Base-by-base conservation (phyloP, 2,113 vertebrate genomes). In the Phoenicopterus ruber region DNA sequence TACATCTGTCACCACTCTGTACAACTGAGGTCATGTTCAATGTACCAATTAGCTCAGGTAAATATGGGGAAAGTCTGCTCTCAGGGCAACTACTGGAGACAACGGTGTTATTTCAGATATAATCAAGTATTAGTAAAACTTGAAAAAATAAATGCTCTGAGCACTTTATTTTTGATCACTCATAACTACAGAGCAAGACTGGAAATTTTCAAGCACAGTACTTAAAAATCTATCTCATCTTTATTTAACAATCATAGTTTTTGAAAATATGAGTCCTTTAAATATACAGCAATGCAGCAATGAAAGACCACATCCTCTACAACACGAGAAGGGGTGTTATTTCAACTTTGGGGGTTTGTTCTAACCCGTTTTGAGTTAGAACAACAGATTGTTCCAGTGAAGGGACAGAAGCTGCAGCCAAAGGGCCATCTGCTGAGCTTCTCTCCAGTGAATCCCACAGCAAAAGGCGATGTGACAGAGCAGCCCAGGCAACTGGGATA, bases 401-500 rank as follows among this genome's bases (percentile, higher is more conserved):
- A 93, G 80, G 94, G 85, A 97, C 85, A 97, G 97, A 97, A 96
- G 72, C 49, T 58, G 82, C 57, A 94, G 97, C 96, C 96, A 96
- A 97, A 90, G 90, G 98, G 95, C 97, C 98, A 98, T 98, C 97
- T 98, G 98, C 97, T 93, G 87, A 98, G 97, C 97, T 97, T 96
- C 96, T 95, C 97, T 82, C 97, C 96, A 96, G 95, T 62, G 92
- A 97, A 97, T 97, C 97, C 98, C 96, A 97, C 96, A 86, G 77
- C 40, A 95, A 98, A 98, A 97, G 91, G 96, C 96, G 13, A 86
- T 84, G 97, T 93, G 97, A 98, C 94, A 98, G 98, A 98, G 97
- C 93, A 98, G 98, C 95, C 84, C 95, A 97, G 97, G 97, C 98
- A 98, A 98, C 93, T 96, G 96, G 98, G 98, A 98, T 96, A 98